A percentile compares a stretch with the other conserved stretches of the same genome.
Evolutionary conservation across 2,888 invertebrate genomes (phyloP).

Genomic region (Phymatocera aterrima): DNA sequence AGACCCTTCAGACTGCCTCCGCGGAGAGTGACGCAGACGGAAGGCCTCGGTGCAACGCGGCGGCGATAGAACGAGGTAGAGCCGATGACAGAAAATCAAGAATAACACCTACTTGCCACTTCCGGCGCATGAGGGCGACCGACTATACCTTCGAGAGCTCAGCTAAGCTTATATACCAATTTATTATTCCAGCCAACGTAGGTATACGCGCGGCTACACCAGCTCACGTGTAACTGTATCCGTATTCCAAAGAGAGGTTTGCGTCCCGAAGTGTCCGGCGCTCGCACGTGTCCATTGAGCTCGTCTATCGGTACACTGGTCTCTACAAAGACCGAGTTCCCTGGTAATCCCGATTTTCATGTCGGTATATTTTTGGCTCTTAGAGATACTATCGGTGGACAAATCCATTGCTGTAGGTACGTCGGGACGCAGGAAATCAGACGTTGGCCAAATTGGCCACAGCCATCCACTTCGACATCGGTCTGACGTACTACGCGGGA

Average conservation of each 20-base stretch:
- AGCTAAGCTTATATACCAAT: conserved; percentile 36
- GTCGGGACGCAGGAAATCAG: neutral
- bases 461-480: neutral
- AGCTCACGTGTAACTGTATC: conserved; percentile 38
- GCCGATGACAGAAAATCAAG: conserved; percentile 49
- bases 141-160: conserved; percentile 15
- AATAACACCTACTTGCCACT: conserved; percentile 49
- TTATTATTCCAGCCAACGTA: conserved; percentile 41
- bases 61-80: conserved; percentile 29
- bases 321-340: neutral
- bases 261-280: conserved; percentile 41
- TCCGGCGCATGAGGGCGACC: conserved; percentile 37
- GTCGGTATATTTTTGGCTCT: neutral
- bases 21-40: conserved; percentile 25
- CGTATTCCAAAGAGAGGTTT: conserved; percentile 37
- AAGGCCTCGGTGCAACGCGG: neutral
- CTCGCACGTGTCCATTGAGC: conserved; percentile 41
- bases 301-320: neutral
- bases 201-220: neutral
- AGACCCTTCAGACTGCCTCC: conserved; percentile 31
- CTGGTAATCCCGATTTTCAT: conserved; percentile 23
- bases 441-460: neutral
- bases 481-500: neutral
- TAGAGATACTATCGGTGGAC: neutral
- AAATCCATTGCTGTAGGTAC: neutral